Conservation (phyloP, 2,888 invertebrate genomes). For the Tipula helvola region DNA sequence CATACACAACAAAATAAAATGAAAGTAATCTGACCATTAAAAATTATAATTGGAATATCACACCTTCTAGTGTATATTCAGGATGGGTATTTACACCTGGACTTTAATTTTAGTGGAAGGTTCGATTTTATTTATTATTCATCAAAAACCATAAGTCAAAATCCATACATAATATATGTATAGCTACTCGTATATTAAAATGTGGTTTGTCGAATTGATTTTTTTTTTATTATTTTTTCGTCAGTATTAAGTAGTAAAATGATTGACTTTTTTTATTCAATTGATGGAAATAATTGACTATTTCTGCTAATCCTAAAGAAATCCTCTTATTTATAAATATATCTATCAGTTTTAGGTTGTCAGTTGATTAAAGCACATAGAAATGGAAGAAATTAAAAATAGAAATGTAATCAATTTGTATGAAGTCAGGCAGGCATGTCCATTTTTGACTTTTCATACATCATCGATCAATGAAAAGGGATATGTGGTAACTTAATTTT, state of each 20-base stretch:
- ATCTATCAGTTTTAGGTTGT: neutral
- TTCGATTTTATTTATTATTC: neutral
- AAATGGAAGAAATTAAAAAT: neutral
- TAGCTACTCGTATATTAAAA: neutral
- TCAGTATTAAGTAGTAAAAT: neutral
- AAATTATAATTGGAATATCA: slow-evolving; percentile 4
- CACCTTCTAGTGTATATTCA: neutral
- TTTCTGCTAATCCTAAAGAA: neutral
- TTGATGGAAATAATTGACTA: neutral
- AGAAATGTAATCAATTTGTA: neutral
- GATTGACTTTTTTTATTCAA: neutral
- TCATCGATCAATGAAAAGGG: neutral
- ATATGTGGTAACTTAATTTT: neutral
- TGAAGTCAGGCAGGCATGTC: neutral
- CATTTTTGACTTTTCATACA: neutral
- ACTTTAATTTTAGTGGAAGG: neutral
- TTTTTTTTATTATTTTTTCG: neutral
- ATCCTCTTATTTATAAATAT: neutral
- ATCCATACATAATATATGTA: no score
- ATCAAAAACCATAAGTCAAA: neutral
- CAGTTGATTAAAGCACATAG: neutral
- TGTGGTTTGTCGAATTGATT: neutral
- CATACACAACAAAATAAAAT: neutral
- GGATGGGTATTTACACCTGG: neutral
- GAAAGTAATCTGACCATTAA: neutral